Evolutionary conservation across 2,113 vertebrate species (phyloP), one percentile per base, ranked within the genome.

Genomic region (Chaetodon auriga): DNA sequence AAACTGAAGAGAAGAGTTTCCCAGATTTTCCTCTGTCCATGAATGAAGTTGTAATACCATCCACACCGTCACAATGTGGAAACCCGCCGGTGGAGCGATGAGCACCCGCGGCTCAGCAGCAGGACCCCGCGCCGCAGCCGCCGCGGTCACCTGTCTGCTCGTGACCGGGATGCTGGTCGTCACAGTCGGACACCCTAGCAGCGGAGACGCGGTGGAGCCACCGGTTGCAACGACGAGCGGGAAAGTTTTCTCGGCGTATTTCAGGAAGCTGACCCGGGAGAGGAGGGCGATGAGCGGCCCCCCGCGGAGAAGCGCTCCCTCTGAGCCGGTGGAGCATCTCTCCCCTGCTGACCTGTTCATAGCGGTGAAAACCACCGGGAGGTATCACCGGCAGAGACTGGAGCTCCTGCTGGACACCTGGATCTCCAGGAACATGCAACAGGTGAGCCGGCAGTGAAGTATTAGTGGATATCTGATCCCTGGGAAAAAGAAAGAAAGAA

Each of bases 331-430:
- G 14, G 97, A 98, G 92, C 85, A 82, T 16, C 93, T 98, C 49
- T 83, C 87, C 2, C 91, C 95, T 45, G 88, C 45, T 2, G 97
- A 98, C 68, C 89, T 99, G 77, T 97, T 99, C 95, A 94, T 99
- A 68, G 97, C 97, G 0, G 97, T 99, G 64, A 99, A 98, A 80
- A 98, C 95, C 80, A 99, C 97, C 77, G 95, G 91, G 51, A 97
- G 97, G 87, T 98, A 96, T 61, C 97, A 98, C 90, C 93, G 95
- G 19, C 93, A 94, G 82, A 94, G 97, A 53, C 94, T 99, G 88
- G 96, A 97, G 83, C 95, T 99, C 84, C 95, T 98, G 91, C 93
- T 98, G 79, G 97, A 98, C 75, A 98, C 97, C 11, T 99, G 97
- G 97, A 96, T 98, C 91, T 97, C 97, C 86, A 96, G 96, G 71